phyloP scores from a whole-genome alignment of 2,797 vertebrate genomes.

The Sorex maritimensis region DNA sequence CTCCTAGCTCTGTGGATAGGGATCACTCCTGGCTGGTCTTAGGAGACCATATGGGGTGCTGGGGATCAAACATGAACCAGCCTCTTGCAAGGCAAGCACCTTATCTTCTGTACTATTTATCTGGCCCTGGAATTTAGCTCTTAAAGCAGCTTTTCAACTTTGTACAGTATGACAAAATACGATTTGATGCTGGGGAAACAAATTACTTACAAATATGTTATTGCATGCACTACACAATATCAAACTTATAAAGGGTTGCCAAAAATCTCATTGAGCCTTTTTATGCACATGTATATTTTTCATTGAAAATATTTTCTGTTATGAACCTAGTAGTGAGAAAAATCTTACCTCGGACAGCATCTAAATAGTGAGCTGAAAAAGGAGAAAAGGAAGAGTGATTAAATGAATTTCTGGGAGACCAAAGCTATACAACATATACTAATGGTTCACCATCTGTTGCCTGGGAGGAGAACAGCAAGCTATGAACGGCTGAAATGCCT shows the following conservation, averaged over 20 bases:
- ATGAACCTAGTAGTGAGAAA: conserved; percentile 78
- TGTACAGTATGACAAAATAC: conserved; percentile 22
- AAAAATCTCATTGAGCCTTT: background rate
- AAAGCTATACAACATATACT: conserved; percentile 82
- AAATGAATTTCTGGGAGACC: conserved; percentile 85
- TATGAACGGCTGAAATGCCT: conserved; percentile 53
- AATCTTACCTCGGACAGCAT: conserved; percentile 94
- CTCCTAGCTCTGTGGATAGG: no score
- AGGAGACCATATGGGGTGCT: no score
- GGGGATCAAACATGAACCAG: no score
- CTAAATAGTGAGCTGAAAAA: conserved; percentile 93
- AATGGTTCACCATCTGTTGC: conserved; percentile 83
- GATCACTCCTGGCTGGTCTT: no score
- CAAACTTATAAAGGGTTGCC: background rate
- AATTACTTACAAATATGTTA: conserved; percentile 45
- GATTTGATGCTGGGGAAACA: conserved; percentile 58
- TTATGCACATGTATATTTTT: conserved; percentile 63
- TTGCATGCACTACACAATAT: conserved; percentile 28
- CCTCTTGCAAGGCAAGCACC: no score
- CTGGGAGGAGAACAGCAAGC: conserved; percentile 75
- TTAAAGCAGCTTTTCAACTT: conserved; percentile 39
- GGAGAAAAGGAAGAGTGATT: conserved; percentile 87
- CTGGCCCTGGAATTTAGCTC: no score
- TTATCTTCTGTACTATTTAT: no score
- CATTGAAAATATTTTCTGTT: conserved; percentile 62